Conservation (phyloP, 2,113 vertebrate species). For the Gallinago undulata region DNA sequence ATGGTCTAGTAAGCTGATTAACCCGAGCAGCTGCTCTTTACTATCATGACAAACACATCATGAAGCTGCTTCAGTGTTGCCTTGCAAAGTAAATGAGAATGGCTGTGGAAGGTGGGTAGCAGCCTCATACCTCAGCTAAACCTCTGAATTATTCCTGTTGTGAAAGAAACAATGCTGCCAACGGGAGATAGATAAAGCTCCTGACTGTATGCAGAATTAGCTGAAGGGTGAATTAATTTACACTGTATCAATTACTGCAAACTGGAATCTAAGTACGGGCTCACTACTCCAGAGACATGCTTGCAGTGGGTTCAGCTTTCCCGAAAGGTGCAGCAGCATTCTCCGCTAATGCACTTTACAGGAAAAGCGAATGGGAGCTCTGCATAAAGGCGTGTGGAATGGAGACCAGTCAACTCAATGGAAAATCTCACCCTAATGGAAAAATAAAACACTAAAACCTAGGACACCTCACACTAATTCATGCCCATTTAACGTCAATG, state of each 20-base stretch:
- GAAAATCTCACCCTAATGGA: neutral
- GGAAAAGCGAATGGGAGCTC: neutral
- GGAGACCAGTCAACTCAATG: neutral
- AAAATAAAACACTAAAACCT: neutral
- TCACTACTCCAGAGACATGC: accelerated
- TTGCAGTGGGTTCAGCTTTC: neutral
- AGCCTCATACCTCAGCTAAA: neutral
- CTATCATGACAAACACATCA: neutral
- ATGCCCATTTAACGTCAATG: neutral
- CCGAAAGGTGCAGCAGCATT: accelerated
- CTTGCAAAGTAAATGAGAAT: neutral
- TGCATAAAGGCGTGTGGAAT: accelerated
- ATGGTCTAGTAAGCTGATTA: neutral
- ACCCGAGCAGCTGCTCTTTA: neutral
- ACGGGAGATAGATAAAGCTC: neutral
- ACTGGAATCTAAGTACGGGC: neutral
- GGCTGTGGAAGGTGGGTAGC: neutral
- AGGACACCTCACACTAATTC: neutral
- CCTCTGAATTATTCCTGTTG: neutral
- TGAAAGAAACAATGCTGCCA: neutral
- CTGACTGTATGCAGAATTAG: neutral
- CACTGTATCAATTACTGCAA: neutral
- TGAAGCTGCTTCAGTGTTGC: neutral
- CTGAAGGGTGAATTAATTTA: neutral
- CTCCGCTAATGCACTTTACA: neutral